These are phyloP conservation scores for Phengaris alcon DNA, from an alignment of 2,888 invertebrate species.

Conservation along the genomic window DNA sequence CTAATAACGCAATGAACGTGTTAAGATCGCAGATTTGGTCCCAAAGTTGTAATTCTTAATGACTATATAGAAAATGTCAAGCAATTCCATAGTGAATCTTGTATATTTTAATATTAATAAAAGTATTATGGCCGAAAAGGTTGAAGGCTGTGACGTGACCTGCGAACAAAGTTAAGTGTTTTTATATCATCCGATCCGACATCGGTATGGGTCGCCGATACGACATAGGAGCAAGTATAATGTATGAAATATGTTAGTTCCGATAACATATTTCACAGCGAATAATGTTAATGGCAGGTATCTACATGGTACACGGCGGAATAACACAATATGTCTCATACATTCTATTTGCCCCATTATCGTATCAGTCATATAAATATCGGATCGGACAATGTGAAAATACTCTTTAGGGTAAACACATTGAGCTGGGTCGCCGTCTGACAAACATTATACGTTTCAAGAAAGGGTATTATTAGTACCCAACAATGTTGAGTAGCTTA, in stretches of 20 bases:
- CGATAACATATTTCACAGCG: too few relatives aligned
- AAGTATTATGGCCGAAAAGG: constrained; percentile 17
- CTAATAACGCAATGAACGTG: too few relatives aligned
- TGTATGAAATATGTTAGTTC: too few relatives aligned
- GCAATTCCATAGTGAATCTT: background rate
- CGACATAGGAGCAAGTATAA: background rate
- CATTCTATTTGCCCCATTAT: background rate
- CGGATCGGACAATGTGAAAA: background rate
- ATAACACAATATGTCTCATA: too few relatives aligned
- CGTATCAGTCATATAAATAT: background rate
- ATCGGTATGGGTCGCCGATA: background rate
- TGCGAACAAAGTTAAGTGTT: background rate
- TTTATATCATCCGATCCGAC: background rate
- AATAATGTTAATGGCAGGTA: too few relatives aligned
- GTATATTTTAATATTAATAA: constrained; percentile 11
- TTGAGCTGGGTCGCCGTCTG: constrained; percentile 12
- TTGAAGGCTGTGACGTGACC: constrained; percentile 12
- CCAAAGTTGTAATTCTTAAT: too few relatives aligned
- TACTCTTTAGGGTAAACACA: background rate
- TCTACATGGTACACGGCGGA: too few relatives aligned
- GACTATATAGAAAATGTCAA: background rate
- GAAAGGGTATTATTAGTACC: constrained; percentile 11
- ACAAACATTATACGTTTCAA: constrained; percentile 17
- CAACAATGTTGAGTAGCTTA: constrained; percentile 4
- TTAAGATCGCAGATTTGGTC: too few relatives aligned